A percentile compares a stretch with the other conserved stretches of the same genome.
Evolutionary conservation across 1,140 invertebrate species (phyloP).

Genomic region (Cyclina sinensis): DNA sequence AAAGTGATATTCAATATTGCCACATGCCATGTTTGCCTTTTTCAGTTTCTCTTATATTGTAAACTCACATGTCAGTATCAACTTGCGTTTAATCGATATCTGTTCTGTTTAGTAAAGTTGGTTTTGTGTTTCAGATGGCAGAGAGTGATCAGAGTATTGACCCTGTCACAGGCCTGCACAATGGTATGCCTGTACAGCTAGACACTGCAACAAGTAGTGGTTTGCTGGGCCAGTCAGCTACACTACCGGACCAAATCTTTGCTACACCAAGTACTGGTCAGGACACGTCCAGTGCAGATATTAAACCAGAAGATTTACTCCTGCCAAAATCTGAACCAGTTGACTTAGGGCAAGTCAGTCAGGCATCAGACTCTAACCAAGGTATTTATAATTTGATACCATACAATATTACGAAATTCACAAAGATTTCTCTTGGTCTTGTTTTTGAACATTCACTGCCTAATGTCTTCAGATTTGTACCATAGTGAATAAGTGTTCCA

Average conservation of each 20-base stretch:
- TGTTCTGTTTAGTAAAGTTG: no score
- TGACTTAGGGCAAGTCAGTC: slow-evolving; percentile 17
- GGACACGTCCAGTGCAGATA: slow-evolving; percentile 17
- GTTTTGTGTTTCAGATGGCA: background rate
- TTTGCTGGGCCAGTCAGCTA: slow-evolving; percentile 32
- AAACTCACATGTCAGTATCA: no score
- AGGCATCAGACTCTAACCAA: slow-evolving; percentile 7
- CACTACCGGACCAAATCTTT: slow-evolving; percentile 61
- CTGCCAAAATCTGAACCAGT: slow-evolving; percentile 53
- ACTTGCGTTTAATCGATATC: no score
- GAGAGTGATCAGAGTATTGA: slow-evolving; percentile 59
- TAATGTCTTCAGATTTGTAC: no score
- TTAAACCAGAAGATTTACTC: slow-evolving; percentile 55
- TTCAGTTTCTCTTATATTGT: no score
- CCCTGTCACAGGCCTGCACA: slow-evolving; percentile 57
- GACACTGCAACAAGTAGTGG: slow-evolving; percentile 53
- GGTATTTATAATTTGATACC: no score
- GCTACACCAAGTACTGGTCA: slow-evolving; percentile 35
- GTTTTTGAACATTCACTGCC: no score
- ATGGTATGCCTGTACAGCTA: slow-evolving; percentile 56
- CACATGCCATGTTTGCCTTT: no score
- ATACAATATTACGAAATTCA: no score
- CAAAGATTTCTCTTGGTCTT: no score
- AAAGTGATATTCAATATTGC: no score
- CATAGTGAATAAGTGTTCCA: no score